Conservation (phyloP, 2,797 vertebrate genomes). For the Mycteria americana region DNA sequence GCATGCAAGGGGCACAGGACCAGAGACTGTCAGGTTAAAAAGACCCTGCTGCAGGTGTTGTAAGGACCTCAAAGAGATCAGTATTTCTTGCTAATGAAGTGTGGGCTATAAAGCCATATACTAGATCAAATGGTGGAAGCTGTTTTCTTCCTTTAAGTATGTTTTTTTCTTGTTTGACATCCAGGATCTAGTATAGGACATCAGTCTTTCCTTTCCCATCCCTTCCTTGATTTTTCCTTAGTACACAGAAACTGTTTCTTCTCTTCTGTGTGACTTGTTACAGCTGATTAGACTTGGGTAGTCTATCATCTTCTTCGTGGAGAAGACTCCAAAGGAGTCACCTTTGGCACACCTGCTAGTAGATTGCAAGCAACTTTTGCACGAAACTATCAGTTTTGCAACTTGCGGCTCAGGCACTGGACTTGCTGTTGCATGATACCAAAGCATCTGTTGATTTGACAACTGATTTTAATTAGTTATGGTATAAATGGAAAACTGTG, state of each 20-base stretch:
- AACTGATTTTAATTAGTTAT: constrained; percentile 66
- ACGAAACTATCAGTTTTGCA: constrained; percentile 11
- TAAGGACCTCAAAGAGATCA: background rate
- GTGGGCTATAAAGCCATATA: background rate
- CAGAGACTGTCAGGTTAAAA: background rate
- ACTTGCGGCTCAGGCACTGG: background rate
- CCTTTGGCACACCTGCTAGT: background rate
- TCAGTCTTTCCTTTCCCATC: background rate
- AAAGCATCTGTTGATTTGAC: constrained; percentile 64
- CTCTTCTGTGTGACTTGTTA: background rate
- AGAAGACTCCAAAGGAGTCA: background rate
- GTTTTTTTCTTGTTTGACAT: background rate
- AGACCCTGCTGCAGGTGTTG: background rate
- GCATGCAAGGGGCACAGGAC: background rate
- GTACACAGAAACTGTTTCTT: background rate
- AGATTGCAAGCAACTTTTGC: background rate
- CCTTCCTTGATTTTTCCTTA: background rate
- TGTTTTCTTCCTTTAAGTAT: background rate
- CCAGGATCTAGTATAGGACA: background rate
- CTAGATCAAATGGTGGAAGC: background rate
- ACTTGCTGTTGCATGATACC: constrained; percentile 8
- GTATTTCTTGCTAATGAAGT: background rate
- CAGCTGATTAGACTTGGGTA: background rate
- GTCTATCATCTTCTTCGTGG: background rate
- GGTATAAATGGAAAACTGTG: constrained; percentile 61